Percentiles rank a stretch among this genome's conserved stretches.
phyloP scores from a whole-genome alignment of 2,113 vertebrate genomes.

The Trogon melanurus region DNA sequence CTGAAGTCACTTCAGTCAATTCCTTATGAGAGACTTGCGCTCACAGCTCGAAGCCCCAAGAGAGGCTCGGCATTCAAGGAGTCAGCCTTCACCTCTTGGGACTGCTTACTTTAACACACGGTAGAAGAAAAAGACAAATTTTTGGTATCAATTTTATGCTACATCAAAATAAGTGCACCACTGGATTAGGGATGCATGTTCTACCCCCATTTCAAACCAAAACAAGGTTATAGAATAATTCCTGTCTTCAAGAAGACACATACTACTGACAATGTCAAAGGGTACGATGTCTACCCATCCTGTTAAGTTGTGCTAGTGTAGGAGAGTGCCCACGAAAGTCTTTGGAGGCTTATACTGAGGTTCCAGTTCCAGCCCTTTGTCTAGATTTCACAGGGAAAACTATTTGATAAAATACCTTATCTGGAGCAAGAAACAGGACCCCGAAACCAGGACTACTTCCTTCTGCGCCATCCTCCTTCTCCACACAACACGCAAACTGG shows the following conservation, averaged over 20 bases:
- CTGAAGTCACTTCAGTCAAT: background rate
- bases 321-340: background rate
- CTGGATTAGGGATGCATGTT: background rate
- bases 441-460: background rate
- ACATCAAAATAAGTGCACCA: background rate
- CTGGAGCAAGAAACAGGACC: background rate
- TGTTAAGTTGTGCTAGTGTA: background rate
- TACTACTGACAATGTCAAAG: background rate
- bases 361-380: background rate
- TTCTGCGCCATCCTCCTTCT: background rate
- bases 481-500: background rate
- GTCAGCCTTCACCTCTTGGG: background rate
- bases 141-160: background rate
- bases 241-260: background rate
- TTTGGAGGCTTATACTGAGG: background rate
- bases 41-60: background rate
- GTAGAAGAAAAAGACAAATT: background rate
- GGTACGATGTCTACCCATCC: background rate
- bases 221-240: background rate
- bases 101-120: background rate
- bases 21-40: background rate
- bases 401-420: background rate
- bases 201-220: background rate
- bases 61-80: background rate
- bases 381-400: background rate